Evolutionary conservation across 1,140 invertebrate species (phyloP).

Genomic region (Drosophila kanapiae): DNA sequence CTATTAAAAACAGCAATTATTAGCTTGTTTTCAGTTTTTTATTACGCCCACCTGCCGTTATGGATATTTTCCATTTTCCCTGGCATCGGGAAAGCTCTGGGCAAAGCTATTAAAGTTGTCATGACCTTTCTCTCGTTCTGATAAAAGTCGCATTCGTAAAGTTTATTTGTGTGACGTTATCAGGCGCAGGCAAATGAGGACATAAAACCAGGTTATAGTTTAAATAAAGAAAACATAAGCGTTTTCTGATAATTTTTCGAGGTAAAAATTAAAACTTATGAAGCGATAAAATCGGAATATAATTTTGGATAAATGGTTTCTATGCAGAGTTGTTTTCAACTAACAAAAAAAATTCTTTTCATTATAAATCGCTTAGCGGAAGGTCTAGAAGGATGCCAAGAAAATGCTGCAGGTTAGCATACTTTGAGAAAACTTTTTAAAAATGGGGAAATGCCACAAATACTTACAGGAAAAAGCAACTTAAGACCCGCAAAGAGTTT

Average conservation of each 20-base stretch:
- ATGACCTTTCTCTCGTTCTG: not conserved
- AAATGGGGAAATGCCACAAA: too few relatives aligned
- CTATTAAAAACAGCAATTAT: conserved; percentile 12
- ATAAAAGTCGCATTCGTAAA: not conserved
- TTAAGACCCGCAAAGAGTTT: not conserved
- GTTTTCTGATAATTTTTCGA: not conserved
- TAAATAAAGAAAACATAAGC: not conserved
- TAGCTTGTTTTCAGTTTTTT: conserved; percentile 12
- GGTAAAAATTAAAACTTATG: not conserved
- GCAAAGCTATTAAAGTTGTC: conserved; percentile 20
- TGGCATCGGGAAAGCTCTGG: not conserved
- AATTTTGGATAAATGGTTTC: not conserved
- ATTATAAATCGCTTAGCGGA: not conserved
- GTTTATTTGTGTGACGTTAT: conserved; percentile 9
- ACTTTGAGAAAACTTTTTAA: not conserved
- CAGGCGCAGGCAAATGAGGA: not conserved
- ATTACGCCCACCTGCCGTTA: not conserved
- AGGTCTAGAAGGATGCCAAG: not conserved
- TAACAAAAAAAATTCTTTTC: not conserved
- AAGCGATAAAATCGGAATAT: too few relatives aligned
- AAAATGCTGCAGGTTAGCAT: not conserved
- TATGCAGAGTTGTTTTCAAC: too few relatives aligned
- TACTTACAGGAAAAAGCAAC: not conserved
- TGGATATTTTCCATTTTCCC: not conserved
- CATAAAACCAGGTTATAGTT: not conserved